These are phyloP conservation scores for Dryadula phaetusa DNA, from an alignment of 2,888 invertebrate genomes.

Conservation along the genomic window DNA sequence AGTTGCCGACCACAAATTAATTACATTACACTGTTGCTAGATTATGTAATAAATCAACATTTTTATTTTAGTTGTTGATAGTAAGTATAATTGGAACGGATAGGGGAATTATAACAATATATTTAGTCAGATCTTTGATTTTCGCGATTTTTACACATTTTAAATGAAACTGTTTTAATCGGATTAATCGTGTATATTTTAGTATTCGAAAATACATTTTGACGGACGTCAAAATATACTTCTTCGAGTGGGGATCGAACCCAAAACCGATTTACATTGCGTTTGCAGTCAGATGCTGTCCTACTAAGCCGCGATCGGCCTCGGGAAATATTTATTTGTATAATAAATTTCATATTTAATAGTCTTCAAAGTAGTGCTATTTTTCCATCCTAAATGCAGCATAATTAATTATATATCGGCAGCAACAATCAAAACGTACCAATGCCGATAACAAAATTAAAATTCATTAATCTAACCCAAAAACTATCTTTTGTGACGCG, in stretches of 20 bases:
- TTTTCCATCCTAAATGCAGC: not conserved
- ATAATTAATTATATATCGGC: not conserved
- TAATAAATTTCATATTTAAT: too few species aligned
- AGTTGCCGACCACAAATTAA: slow-evolving; percentile 73
- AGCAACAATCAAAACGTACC: slow-evolving; percentile 1
- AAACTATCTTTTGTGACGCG: slow-evolving; percentile 31
- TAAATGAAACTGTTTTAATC: too few species aligned
- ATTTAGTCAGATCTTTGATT: too few species aligned
- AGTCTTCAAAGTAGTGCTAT: not conserved
- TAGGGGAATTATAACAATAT: not conserved
- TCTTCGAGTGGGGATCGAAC: too few species aligned
- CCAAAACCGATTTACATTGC: too few species aligned
- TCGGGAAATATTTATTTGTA: too few species aligned
- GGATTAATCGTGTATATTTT: too few species aligned
- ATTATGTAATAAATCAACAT: slow-evolving; percentile 46
- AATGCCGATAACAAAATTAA: slow-evolving; percentile 22
- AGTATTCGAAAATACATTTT: too few species aligned
- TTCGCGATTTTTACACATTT: too few species aligned
- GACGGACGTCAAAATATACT: too few species aligned
- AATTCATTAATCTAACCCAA: slow-evolving; percentile 39
- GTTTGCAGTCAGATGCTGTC: too few species aligned
- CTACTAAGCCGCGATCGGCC: too few species aligned
- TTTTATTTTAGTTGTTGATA: slow-evolving; percentile 33
- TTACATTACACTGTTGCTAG: slow-evolving; percentile 62
- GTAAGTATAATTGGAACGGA: slow-evolving; percentile 10